A percentile compares a stretch with the other conserved stretches of the same genome.
These are phyloP conservation scores for Macrosoma leucophasiata DNA, from an alignment of 2,888 invertebrate species.

Conservation along the genomic window DNA sequence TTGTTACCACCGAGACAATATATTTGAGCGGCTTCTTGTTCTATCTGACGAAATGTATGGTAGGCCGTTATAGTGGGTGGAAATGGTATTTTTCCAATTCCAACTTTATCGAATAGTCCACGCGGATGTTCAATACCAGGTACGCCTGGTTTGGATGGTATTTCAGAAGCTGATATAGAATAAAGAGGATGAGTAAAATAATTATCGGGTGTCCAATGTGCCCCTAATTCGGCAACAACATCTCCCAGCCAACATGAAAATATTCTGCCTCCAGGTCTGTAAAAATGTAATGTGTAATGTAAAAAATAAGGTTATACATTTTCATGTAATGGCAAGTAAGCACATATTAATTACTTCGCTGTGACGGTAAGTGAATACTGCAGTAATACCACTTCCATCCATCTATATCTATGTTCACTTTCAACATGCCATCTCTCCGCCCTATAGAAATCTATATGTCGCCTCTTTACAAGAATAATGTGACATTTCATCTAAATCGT, in stretches of 20 bases:
- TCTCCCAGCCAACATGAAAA: constrained; percentile 86
- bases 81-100: constrained; percentile 77
- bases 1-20: constrained; percentile 77
- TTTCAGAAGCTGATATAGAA: constrained; percentile 77
- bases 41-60: constrained; percentile 79
- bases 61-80: constrained; percentile 78
- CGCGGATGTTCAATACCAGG: constrained; percentile 67
- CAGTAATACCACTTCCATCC: too few species aligned
- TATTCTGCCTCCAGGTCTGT: constrained; percentile 84
- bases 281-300: constrained; percentile 24
- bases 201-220: constrained; percentile 78
- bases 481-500: too few species aligned
- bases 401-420: too few species aligned
- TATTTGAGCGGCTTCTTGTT: constrained; percentile 77
- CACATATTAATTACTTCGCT: too few species aligned
- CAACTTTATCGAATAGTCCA: constrained; percentile 78
- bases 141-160: constrained; percentile 73
- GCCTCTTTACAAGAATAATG: too few species aligned
- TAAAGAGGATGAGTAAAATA: constrained; percentile 73
- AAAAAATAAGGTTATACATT: too few species aligned
- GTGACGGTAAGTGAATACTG: too few species aligned
- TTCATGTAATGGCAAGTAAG: too few species aligned
- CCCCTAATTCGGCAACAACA: constrained; percentile 84
- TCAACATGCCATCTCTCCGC: too few species aligned
- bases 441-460: too few species aligned